Percentiles rank a stretch among this genome's conserved stretches.
phyloP scores from a whole-genome alignment of 1,140 invertebrate species.

The Helicoverpa zea region DNA sequence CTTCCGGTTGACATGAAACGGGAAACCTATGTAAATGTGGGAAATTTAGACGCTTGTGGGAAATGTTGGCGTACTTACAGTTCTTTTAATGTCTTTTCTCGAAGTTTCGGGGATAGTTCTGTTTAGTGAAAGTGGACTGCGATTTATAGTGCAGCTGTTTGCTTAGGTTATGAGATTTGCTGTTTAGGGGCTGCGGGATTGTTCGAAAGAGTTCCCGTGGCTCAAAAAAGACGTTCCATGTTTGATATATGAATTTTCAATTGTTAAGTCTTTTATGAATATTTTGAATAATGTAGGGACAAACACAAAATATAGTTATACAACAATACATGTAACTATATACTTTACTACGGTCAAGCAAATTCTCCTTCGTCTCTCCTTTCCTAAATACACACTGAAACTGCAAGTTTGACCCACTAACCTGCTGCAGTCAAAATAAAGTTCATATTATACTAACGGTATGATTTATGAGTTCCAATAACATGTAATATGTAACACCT shows the following conservation, averaged over 20 bases:
- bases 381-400: not conserved
- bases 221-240: too few species aligned
- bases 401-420: conserved; percentile 20
- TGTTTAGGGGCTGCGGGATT: too few species aligned
- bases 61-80: conserved; percentile 17
- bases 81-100: conserved; percentile 28
- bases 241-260: too few species aligned
- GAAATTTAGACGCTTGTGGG: conserved; percentile 35
- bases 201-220: too few species aligned
- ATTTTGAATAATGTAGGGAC: too few species aligned
- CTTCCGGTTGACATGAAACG: conserved; percentile 45
- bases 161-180: too few species aligned
- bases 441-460: conserved; percentile 9
- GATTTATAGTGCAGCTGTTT: too few species aligned
- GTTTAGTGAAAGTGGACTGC: not conserved
- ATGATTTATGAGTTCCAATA: conserved; percentile 23
- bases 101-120: not conserved
- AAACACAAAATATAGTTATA: too few species aligned
- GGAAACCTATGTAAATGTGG: conserved; percentile 34
- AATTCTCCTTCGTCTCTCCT: not conserved
- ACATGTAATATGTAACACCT: conserved; percentile 29
- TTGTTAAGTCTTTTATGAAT: too few species aligned
- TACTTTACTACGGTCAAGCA: too few species aligned
- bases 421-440: conserved; percentile 2
- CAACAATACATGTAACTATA: too few species aligned